These are phyloP conservation scores for Catalaphyllia jardinei DNA, from an alignment of 64 coral and sea anemone genomes.

Conservation along the genomic window DNA sequence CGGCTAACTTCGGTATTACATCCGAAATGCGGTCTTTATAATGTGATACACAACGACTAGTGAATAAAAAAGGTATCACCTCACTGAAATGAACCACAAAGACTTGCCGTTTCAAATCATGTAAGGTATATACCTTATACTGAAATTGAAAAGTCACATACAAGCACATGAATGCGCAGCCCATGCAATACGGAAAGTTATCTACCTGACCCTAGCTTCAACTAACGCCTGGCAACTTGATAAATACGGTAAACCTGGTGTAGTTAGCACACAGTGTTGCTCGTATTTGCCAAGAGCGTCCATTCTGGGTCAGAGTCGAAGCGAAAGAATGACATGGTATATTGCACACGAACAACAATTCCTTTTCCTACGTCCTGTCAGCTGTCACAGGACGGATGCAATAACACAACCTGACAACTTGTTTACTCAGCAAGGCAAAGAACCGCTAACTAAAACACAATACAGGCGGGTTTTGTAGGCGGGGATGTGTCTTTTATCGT, in stretches of 20 bases:
- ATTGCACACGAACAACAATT: neutral
- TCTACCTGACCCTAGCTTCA: constrained; percentile 1
- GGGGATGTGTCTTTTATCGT: neutral
- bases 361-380: neutral
- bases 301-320: neutral
- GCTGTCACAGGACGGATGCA: neutral
- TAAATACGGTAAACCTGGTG: neutral
- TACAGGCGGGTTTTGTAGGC: constrained; percentile 20
- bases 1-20: too few species aligned
- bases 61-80: too few species aligned
- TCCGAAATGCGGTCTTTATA: too few species aligned
- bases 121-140: neutral
- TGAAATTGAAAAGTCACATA: neutral
- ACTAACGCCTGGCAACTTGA: neutral
- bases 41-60: too few species aligned
- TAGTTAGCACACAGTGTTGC: neutral
- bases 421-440: constrained; percentile 7
- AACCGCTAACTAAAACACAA: neutral
- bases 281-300: neutral
- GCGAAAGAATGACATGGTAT: neutral
- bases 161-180: neutral
- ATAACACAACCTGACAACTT: neutral
- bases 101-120: neutral
- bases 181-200: constrained; percentile 9
- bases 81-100: neutral